Base-by-base conservation (phyloP, 2,797 vertebrate species). In the Gambelia wislizenii region DNA sequence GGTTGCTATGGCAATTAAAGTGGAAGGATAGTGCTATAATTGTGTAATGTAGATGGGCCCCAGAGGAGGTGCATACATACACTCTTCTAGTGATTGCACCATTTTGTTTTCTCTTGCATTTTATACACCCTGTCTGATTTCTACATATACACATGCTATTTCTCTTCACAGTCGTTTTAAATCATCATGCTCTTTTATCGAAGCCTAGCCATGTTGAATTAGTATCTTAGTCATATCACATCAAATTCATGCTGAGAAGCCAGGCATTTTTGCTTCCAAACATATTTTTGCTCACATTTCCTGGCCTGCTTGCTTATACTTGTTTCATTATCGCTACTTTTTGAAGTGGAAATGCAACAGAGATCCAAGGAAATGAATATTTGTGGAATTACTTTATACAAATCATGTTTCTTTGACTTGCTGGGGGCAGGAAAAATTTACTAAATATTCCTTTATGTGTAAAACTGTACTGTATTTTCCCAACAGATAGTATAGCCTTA, bases 221-320 rank as follows among this genome's bases (percentile, higher is more conserved):
- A 91, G 91, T 67, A 89, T 75, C 36, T 93, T 84, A 44, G 89
- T 77, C 92, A 87, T 4, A 86, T 87, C 90, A 69, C 85, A 94
- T 92, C 91, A 67, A 0, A 0, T 69, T 76, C 85, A 90, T 72
- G 75, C 69, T 39, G 91, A 84, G 84, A 79, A 93, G 83, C 67
- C 87, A 92, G 91, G 79, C 89, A 85, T 76, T 59, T 77, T 91
- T 90, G 82, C 80, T 88, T 91, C 80, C 80, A 92, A 87, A 87
- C 42, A 84, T 86, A 69, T 39, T 83, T 22, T 42, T 25, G 56
- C 69, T 69, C 4, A 0, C 10, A 30, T 90, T 90, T 93, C 67
- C 79, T 89, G 75, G 56, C 42, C 86, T 87, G 18, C 52, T 86
- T 36, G 2, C 84, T 86, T 85, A 3, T 10, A 20, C 70, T 79